Evolutionary conservation across 2,113 vertebrate genomes (phyloP), one percentile per base, ranked within the genome.

Genomic region (Cebidichthys violaceus): DNA sequence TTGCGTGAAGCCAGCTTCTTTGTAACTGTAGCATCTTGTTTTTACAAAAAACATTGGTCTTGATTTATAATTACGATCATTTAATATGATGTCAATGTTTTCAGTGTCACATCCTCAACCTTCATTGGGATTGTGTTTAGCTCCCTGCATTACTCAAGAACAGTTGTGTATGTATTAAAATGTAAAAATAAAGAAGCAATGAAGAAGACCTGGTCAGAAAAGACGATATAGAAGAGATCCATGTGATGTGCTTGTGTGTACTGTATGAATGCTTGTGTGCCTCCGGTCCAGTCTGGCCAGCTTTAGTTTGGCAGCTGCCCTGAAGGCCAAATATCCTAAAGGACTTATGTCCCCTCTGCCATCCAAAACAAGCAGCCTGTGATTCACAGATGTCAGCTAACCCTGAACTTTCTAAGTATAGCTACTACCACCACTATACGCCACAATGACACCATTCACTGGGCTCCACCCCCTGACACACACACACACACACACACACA

Each of bases 271-370:
- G 80, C 47, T 9, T 65, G 27, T 57, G 55, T 72, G 77, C 52
- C 55, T 81, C 75, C 79, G 62, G 71, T 17, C 31, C 60, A 47
- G 87, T 37, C 78, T 78, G 75, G 59, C 64, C 75, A 43, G 70
- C 84, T 93, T 93, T 90, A 86, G 85, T 92, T 92, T 94, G 92
- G 92, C 93, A 92, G 86, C 79, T 80, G 82, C 77, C 84, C 84
- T 80, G 80, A 92, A 91, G 92, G 91, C 89, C 89, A 94, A 93
- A 94, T 90, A 92, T 91, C 91, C 90, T 92, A 79, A 88, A 92
- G 90, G 92, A 92, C 92, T 85, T 88, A 90, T 86, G 90, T 89
- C 84, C 89, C 85, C 69, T 86, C 79, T 84, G 81, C 85, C 84
- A 83, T 91, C 89, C 90, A 93, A 91, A 92, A 91, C 90, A 92